Percentiles rank a stretch among this genome's conserved stretches.
Conservation (phyloP, 1,140 invertebrate species). For the Diabrotica undecimpunctata region DNA sequence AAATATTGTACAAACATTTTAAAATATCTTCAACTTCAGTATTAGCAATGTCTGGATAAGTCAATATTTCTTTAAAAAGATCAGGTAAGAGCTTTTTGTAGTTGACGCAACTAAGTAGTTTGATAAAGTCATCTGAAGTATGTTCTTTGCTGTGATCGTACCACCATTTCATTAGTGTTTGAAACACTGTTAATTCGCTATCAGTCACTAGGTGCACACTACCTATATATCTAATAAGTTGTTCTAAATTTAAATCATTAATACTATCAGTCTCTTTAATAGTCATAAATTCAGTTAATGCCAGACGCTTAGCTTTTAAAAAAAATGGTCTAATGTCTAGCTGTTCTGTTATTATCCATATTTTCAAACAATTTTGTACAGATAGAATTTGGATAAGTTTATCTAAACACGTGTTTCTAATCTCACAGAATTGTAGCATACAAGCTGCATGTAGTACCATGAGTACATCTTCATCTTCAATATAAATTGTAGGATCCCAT, state of each 20-base stretch:
- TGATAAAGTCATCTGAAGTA: conserved; percentile 18
- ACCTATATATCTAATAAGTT: conserved; percentile 36
- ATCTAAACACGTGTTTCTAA: conserved; percentile 28
- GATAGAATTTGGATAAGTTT: conserved; percentile 27
- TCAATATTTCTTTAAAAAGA: conserved; percentile 36
- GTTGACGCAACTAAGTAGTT: conserved; percentile 36
- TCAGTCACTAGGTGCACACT: conserved; percentile 33
- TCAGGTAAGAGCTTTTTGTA: conserved; percentile 29
- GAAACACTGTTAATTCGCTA: conserved; percentile 39
- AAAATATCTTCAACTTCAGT: conserved; percentile 29
- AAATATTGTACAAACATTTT: conserved; percentile 25
- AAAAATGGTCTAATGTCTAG: conserved; percentile 33
- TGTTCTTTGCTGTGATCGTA: conserved; percentile 32
- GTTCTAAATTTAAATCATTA: conserved; percentile 31
- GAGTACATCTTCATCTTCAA: conserved; percentile 30
- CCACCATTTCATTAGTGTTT: conserved; percentile 38
- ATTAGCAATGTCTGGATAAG: conserved; percentile 31
- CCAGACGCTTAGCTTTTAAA: conserved; percentile 40
- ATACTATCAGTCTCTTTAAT: conserved; percentile 32
- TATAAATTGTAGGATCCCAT: conserved; percentile 17
- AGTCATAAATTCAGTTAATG: conserved; percentile 33
- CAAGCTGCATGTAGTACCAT: conserved; percentile 34
- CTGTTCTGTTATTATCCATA: conserved; percentile 38
- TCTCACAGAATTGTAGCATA: conserved; percentile 41
- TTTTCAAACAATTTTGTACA: conserved; percentile 37